Evolutionary conservation across 2,113 vertebrate genomes (phyloP), one percentile per base, ranked within the genome.

Genomic region (Calypte anna): DNA sequence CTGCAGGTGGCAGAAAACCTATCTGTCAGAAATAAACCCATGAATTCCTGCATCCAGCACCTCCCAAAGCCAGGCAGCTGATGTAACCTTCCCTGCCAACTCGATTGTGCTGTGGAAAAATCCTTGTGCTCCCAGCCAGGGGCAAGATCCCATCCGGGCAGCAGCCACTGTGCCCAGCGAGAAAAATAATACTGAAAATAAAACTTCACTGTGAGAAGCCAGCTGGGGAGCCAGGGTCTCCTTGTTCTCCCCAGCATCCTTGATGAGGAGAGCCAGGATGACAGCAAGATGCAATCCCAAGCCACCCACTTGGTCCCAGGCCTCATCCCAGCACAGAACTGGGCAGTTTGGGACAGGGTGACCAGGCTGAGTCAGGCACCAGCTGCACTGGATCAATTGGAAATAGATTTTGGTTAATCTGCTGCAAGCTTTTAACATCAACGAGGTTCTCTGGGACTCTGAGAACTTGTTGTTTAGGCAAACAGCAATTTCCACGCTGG

Each of bases 401-500:
- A 74, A 93, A 68, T 36, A 67, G 87, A 43, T 63, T 83, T 74
- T 31, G 76, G 59, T 75, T 93, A 81, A 95, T 90, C 54, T 5
- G 0, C 79, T 50, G n/a, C 79, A 90, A 81, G 75, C 68, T 90
- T 74, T 86, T 88, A 91, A 78, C 5, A 2, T 30, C 59, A 57
- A 19, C 40, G 59, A 81, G 84, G 84, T 64, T 73, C 75, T 84
- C 18, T 0, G 10, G 66, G 72, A 69, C 44, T 83, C 85, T 61
- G 82, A 96, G 79, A 74, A 81, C 72, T 77, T 91, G 88, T 90
- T 86, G 36, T 38, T 91, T 68, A 86, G 83, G 82, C 84, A 91
- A 81, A 64, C 55, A 70, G 90, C 79, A 75, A 91, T 83, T 92
- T 95, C 76, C 94, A 95, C 88, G 40, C 86, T 15, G 88, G 85